Conservation (phyloP, 1,140 invertebrate species). For the Zophobas morio region DNA sequence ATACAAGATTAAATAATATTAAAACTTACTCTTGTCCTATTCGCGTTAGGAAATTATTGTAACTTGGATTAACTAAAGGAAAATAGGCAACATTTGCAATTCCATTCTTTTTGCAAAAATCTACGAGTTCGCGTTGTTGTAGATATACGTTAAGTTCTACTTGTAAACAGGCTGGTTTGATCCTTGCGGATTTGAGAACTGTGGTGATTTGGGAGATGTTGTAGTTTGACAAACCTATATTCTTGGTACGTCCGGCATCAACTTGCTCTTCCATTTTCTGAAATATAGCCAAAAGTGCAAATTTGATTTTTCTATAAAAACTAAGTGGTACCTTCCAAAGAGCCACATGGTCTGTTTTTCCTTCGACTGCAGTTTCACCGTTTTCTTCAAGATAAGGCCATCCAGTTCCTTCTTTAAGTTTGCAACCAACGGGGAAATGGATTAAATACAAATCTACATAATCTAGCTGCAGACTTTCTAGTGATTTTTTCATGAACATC, state of each 20-base stretch:
- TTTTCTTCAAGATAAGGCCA: constrained; percentile 6
- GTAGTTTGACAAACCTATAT: no score
- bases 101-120: constrained; percentile 79
- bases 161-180: constrained; percentile 81
- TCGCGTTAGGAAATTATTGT: constrained; percentile 67
- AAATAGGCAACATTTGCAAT: constrained; percentile 87
- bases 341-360: constrained; percentile 62
- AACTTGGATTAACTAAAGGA: constrained; percentile 81
- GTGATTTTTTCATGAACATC: constrained; percentile 53
- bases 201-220: constrained; percentile 52
- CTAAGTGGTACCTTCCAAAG: constrained; percentile 76
- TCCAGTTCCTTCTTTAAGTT: background rate
- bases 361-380: constrained; percentile 75
- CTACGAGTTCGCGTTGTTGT: constrained; percentile 81
- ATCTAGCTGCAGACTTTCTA: constrained; percentile 51
- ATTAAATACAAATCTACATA: constrained; percentile 58
- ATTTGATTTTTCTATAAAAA: constrained; percentile 47
- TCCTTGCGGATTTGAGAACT: constrained; percentile 74
- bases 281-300: constrained; percentile 5
- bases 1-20: no score
- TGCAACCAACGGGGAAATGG: constrained; percentile 52
- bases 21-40: background rate
- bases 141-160: constrained; percentile 87
- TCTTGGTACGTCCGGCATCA: constrained; percentile 67
- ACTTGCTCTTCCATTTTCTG: constrained; percentile 83